Evolutionary conservation across 2,888 invertebrate species (phyloP).

Genomic region (Mallateleia sp.): DNA sequence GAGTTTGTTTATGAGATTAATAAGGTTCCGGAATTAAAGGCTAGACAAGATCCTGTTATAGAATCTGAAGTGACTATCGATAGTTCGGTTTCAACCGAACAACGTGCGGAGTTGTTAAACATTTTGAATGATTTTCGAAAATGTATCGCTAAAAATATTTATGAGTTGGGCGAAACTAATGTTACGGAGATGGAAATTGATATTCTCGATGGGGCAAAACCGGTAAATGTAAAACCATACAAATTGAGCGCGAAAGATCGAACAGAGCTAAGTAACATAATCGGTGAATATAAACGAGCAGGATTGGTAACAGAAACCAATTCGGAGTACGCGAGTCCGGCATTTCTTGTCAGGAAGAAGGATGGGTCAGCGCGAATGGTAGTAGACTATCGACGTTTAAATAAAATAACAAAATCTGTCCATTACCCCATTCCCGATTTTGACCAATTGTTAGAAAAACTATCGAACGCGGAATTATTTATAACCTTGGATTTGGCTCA

Average conservation of each 20-base stretch:
- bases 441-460: not conserved
- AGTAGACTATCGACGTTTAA: not conserved
- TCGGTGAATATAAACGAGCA: not conserved
- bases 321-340: not conserved
- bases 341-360: not conserved
- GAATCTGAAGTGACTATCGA: conserved; percentile 2
- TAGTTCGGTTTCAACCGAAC: not conserved
- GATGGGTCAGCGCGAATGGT: conserved; percentile 14
- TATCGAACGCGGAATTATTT: too few relatives aligned
- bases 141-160: conserved; percentile 37
- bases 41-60: not conserved
- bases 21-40: too few relatives aligned
- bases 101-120: conserved; percentile 28
- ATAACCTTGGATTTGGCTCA: not conserved
- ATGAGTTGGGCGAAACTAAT: conserved; percentile 46
- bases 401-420: not conserved
- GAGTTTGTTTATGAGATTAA: not conserved
- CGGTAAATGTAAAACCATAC: conserved; percentile 54
- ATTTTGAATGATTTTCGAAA: conserved; percentile 44
- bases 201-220: not conserved
- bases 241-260: conserved; percentile 21
- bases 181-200: conserved; percentile 52
- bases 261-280: not conserved
- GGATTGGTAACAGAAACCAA: not conserved
- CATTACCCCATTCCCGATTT: not conserved